Conservation (phyloP, 2,888 invertebrate species). For the Pocota personata region DNA sequence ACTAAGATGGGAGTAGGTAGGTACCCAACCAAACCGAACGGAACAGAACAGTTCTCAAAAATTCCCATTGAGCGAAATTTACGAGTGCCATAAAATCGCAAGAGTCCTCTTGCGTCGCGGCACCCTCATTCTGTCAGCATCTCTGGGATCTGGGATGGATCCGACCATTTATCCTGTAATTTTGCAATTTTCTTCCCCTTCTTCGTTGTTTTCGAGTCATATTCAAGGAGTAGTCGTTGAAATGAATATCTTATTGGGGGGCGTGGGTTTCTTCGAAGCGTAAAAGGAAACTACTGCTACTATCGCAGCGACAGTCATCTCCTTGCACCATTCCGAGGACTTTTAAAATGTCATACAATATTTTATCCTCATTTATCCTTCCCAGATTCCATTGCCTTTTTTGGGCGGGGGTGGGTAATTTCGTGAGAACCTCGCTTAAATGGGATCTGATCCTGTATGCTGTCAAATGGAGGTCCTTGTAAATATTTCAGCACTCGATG, state of each 20-base stretch:
- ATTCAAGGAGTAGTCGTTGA: slow-evolving; percentile 35
- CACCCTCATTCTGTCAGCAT: background rate
- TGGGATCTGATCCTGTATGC: slow-evolving; percentile 53
- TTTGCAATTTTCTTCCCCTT: slow-evolving; percentile 25
- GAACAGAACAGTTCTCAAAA: slow-evolving; percentile 2
- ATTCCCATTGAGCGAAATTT: slow-evolving; percentile 56
- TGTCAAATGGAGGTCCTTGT: slow-evolving; percentile 71
- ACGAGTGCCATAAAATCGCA: slow-evolving; percentile 65
- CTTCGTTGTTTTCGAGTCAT: slow-evolving; percentile 30
- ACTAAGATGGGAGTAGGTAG: background rate
- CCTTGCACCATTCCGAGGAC: slow-evolving; percentile 33
- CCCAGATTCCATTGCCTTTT: background rate
- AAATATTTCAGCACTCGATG: slow-evolving; percentile 69
- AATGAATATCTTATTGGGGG: slow-evolving; percentile 49
- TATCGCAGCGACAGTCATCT: slow-evolving; percentile 25
- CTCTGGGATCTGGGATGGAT: background rate
- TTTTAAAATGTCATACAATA: slow-evolving; percentile 71
- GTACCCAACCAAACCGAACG: background rate
- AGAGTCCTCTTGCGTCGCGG: slow-evolving; percentile 6
- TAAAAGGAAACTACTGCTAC: slow-evolving; percentile 60
- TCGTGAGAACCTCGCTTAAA: slow-evolving; percentile 23
- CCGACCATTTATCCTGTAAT: slow-evolving; percentile 47
- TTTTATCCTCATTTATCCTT: slow-evolving; percentile 70
- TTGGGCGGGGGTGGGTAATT: slow-evolving; percentile 20
- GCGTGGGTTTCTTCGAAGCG: slow-evolving; percentile 18